Percentiles rank a stretch among this genome's conserved stretches.
Conservation (phyloP, 2,113 vertebrate species). For the Eira barbara region DNA sequence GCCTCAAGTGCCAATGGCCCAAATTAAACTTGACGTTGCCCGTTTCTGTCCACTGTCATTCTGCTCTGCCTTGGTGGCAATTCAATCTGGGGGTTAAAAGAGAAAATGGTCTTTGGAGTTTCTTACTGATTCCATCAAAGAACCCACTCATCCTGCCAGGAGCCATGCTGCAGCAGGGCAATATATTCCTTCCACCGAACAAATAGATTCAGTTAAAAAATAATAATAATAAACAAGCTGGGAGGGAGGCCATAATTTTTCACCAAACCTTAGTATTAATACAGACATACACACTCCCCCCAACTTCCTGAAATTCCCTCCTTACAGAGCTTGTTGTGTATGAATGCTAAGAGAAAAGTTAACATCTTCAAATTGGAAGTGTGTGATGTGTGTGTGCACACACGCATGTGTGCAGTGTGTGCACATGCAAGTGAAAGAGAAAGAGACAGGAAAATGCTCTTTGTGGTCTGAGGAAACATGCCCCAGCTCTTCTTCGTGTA, state of each 20-base stretch:
- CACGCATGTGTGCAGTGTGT: no score
- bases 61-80: constrained; percentile 26
- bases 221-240: background rate
- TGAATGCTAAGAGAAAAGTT: background rate
- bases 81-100: constrained; percentile 27
- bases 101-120: constrained; percentile 8
- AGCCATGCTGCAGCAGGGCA: constrained; percentile 25
- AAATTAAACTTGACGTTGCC: background rate
- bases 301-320: background rate
- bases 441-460: background rate
- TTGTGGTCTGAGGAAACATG: background rate
- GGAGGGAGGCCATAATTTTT: constrained; percentile 43
- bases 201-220: constrained; percentile 43
- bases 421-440: background rate
- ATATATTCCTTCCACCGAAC: background rate
- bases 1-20: background rate
- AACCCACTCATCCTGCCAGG: constrained; percentile 52
- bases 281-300: background rate
- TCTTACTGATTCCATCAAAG: constrained; percentile 73
- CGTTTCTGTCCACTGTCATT: background rate
- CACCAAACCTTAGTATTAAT: background rate
- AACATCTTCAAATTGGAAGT: background rate
- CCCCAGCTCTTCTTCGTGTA: constrained; percentile 4
- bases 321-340: no score
- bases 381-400: background rate